These are phyloP conservation scores for Anthoscopus minutus DNA, from an alignment of 2,113 vertebrate species.

Conservation along the genomic window DNA sequence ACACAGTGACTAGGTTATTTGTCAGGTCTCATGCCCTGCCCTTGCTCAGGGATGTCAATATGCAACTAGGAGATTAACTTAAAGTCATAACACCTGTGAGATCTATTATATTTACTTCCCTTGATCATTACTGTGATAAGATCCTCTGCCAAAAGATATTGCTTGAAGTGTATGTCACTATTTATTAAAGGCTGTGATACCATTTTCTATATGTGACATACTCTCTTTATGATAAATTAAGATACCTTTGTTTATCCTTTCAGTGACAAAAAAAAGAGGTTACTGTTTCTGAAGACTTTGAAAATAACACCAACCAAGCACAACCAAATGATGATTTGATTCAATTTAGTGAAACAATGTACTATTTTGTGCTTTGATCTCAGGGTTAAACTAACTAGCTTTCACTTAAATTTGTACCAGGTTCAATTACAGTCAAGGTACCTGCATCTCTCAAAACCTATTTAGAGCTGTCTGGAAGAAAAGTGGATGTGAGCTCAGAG, in stretches of 20 bases:
- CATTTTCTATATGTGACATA: not conserved
- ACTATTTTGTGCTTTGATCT: not conserved
- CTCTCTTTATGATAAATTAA: not conserved
- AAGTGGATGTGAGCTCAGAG: constrained; percentile 81
- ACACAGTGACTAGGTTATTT: not conserved
- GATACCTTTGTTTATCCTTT: not conserved
- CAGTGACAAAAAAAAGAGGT: not conserved
- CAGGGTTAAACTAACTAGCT: not conserved
- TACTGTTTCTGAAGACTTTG: not conserved
- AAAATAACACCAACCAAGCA: not conserved
- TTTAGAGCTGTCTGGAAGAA: constrained; percentile 76
- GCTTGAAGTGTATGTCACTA: not conserved
- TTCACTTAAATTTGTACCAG: constrained; percentile 63
- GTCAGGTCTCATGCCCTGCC: not conserved
- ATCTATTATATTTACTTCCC: not conserved
- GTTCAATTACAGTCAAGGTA: constrained; percentile 82
- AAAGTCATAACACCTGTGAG: not conserved
- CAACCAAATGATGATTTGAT: not conserved
- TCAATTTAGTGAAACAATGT: not conserved
- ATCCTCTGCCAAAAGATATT: not conserved
- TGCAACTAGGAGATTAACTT: not conserved
- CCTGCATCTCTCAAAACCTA: constrained; percentile 77
- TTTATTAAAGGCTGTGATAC: not conserved
- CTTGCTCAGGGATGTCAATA: not conserved
- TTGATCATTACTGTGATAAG: not conserved